Conservation (phyloP, 92 coral and sea anemone genomes). For the Ricordea florida region DNA sequence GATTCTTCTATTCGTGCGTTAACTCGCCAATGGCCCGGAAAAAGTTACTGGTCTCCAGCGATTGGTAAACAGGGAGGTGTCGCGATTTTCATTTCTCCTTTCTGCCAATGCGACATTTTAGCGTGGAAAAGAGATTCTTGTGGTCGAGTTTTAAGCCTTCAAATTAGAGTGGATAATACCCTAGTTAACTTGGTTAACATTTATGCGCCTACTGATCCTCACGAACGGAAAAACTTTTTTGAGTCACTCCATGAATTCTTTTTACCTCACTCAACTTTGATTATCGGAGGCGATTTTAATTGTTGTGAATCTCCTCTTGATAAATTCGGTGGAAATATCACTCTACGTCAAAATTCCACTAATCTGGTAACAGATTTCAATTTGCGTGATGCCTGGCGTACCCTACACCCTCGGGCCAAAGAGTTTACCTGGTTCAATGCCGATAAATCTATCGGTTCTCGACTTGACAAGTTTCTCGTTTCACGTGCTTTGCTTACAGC, state of each 20-base stretch:
- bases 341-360: neutral
- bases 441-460: neutral
- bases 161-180: neutral
- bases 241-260: neutral
- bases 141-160: neutral
- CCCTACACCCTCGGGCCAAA: neutral
- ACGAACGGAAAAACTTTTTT: constrained; percentile 1
- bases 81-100: neutral
- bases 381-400: constrained; percentile 20
- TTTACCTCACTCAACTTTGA: neutral
- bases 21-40: neutral
- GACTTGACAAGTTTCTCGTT: constrained; percentile 1
- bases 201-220: constrained; percentile 27
- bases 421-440: constrained; percentile 17
- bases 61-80: constrained; percentile 10
- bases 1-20: neutral
- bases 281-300: constrained; percentile 37
- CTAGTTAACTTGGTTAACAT: neutral
- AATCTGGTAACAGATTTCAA: neutral
- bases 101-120: neutral
- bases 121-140: neutral
- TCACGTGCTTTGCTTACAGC: neutral
- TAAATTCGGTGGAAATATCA: constrained; percentile 24
- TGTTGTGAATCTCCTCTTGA: constrained; percentile 11
- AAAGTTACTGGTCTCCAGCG: constrained; percentile 12